Conservation (phyloP, 2,113 vertebrate species). For the Dasyornis broadbenti region DNA sequence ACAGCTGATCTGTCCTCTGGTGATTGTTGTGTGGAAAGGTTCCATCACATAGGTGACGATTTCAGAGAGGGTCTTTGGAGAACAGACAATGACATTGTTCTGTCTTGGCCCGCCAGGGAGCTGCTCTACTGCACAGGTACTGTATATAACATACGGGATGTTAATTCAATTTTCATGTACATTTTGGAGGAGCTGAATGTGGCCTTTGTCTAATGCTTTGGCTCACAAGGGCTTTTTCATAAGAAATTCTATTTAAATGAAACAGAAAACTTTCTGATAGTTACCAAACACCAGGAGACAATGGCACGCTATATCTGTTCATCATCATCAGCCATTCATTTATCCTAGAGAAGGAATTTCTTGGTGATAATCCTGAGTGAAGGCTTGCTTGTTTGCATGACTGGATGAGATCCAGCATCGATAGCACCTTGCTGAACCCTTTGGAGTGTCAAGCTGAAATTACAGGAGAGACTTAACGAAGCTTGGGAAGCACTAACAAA, state of each 20-base stretch:
- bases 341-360: conserved; percentile 41
- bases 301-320: conserved; percentile 43
- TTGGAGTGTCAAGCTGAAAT: conserved; percentile 39
- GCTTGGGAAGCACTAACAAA: neutral
- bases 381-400: conserved; percentile 20
- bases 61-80: neutral
- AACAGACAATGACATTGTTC: conserved; percentile 15
- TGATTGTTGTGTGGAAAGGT: neutral
- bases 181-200: conserved; percentile 45
- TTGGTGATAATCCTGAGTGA: conserved; percentile 60
- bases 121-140: neutral
- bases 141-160: neutral
- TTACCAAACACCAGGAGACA: conserved; percentile 41
- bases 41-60: neutral
- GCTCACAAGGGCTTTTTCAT: conserved; percentile 56
- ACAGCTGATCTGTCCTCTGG: neutral
- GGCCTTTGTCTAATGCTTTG: conserved; percentile 41
- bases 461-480: neutral
- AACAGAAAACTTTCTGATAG: conserved; percentile 61
- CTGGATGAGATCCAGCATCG: conserved; percentile 39
- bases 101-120: neutral
- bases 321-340: conserved; percentile 20
- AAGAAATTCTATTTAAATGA: conserved; percentile 34
- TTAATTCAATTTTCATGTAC: conserved; percentile 39
- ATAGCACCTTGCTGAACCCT: conserved; percentile 38